These are phyloP conservation scores for Myxocyprinus asiaticus DNA, from an alignment of 2,113 vertebrate species.

Conservation along the genomic window DNA sequence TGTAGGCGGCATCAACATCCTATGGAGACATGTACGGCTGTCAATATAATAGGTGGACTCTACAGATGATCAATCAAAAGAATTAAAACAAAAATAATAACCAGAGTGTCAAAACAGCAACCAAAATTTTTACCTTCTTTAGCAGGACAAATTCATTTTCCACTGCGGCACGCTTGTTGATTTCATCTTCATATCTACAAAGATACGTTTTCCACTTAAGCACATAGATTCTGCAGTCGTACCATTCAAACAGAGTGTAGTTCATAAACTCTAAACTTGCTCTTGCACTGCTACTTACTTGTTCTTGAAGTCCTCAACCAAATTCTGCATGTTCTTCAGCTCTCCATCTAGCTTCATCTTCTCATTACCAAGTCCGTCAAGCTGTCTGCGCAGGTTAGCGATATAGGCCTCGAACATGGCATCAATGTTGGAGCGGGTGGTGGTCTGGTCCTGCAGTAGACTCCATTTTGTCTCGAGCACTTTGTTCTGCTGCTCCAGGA, in stretches of 20 bases:
- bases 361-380: constrained; percentile 82
- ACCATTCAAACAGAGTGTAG: background rate
- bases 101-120: background rate
- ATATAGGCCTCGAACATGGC: constrained; percentile 84
- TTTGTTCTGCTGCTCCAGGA: constrained; percentile 97
- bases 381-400: constrained; percentile 82
- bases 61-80: background rate
- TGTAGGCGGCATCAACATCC: constrained; percentile 91
- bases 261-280: background rate
- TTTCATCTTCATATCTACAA: constrained; percentile 91
- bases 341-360: constrained; percentile 85
- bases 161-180: constrained; percentile 85
- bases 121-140: constrained; percentile 81
- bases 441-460: constrained; percentile 87
- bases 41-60: background rate
- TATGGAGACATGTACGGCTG: constrained; percentile 53
- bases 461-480: constrained; percentile 95
- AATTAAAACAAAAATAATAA: background rate
- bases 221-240: background rate
- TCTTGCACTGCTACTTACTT: constrained; percentile 76
- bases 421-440: constrained; percentile 78
- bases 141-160: constrained; percentile 95
- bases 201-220: background rate
- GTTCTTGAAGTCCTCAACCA: constrained; percentile 93
- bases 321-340: constrained; percentile 83